Conservation (phyloP, 2,797 vertebrate genomes). For the Forpus xanthops region DNA sequence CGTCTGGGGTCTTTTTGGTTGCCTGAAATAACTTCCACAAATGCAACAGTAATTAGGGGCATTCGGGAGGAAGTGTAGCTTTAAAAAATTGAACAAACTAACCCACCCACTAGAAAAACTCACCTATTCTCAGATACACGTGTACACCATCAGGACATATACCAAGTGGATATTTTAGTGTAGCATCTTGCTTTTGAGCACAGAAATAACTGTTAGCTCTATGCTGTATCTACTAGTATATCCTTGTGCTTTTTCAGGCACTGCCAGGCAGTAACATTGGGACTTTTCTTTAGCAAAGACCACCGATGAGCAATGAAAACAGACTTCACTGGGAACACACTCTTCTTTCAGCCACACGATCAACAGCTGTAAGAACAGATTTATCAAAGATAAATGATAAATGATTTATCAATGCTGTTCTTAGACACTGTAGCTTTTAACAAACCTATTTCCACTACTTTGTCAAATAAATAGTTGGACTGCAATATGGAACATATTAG, state of each 20-base stretch:
- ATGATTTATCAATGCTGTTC: too few species aligned
- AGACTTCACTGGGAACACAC: neutral
- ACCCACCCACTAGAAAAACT: neutral
- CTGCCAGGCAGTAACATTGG: neutral
- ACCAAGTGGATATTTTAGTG: neutral
- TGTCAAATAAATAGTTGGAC: conserved; percentile 7
- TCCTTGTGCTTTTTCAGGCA: neutral
- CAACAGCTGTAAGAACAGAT: neutral
- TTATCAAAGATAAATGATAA: neutral
- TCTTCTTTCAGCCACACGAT: neutral
- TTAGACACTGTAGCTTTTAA: neutral
- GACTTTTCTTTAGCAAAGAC: neutral
- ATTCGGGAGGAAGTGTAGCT: neutral
- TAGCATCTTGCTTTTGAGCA: neutral
- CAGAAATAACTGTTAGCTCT: neutral
- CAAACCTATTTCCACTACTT: neutral
- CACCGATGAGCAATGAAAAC: neutral
- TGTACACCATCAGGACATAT: neutral
- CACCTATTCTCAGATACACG: neutral
- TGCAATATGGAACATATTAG: neutral
- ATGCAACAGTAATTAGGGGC: neutral
- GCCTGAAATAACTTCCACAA: neutral
- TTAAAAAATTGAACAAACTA: neutral
- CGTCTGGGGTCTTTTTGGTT: neutral
- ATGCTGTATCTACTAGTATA: neutral